These are phyloP conservation scores for Lagenorhynchus albirostris DNA, from an alignment of 2,113 vertebrate genomes.

Conservation along the genomic window DNA sequence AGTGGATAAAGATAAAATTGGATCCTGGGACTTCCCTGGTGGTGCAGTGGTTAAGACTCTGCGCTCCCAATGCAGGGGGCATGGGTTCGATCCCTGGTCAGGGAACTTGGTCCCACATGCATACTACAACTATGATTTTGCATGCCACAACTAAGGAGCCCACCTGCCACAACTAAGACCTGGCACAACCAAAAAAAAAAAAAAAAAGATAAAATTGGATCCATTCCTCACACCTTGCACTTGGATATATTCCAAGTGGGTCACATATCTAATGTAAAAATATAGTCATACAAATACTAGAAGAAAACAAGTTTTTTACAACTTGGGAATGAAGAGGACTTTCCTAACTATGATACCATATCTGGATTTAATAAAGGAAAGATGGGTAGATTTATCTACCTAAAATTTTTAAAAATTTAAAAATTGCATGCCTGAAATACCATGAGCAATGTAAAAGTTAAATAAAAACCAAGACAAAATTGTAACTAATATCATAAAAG, in stretches of 20 bases:
- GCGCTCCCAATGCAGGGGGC: no score
- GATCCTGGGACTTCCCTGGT: neutral
- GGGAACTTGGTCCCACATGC: no score
- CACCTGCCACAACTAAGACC: no score
- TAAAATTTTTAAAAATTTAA: neutral
- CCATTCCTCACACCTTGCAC: neutral
- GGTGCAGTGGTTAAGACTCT: no score
- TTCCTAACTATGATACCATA: neutral
- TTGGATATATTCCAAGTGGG: neutral
- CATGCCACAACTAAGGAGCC: no score
- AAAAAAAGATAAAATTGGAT: neutral
- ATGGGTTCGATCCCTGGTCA: no score
- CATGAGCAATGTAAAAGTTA: neutral
- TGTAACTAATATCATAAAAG: neutral
- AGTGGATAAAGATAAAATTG: neutral
- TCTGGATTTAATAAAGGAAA: neutral
- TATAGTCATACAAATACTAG: neutral
- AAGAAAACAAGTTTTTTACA: neutral
- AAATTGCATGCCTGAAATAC: neutral
- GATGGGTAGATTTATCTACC: neutral
- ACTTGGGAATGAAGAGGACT: neutral
- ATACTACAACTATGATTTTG: no score
- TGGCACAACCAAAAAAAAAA: no score
- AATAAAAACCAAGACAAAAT: neutral
- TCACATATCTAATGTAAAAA: neutral